Conservation (phyloP, 1,140 invertebrate genomes). For the Camponotus floridanus region DNA sequence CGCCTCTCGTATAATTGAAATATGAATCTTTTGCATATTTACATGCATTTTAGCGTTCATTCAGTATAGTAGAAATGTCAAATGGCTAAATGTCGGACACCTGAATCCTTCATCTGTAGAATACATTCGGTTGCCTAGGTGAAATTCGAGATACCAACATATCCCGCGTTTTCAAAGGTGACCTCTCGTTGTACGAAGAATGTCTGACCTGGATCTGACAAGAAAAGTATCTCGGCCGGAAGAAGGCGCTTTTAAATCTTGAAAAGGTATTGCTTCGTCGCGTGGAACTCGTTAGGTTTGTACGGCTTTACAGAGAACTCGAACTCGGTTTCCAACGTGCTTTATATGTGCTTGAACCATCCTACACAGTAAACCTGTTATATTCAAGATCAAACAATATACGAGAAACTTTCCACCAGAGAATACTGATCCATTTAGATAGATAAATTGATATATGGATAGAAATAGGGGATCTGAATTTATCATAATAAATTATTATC, state of each 20-base stretch:
- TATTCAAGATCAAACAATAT: slow-evolving; percentile 24
- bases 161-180: slow-evolving; percentile 41
- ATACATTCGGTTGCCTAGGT: not conserved
- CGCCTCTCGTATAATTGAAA: not conserved
- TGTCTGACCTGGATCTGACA: slow-evolving; percentile 51
- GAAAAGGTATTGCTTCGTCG: slow-evolving; percentile 61
- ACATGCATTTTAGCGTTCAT: slow-evolving; percentile 59
- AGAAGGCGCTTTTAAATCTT: slow-evolving; percentile 61
- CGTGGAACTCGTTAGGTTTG: slow-evolving; percentile 52
- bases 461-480: not conserved
- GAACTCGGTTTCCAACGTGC: slow-evolving; percentile 47
- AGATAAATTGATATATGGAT: not conserved
- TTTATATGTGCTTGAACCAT: slow-evolving; percentile 29
- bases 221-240: slow-evolving; percentile 59
- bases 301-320: slow-evolving; percentile 51
- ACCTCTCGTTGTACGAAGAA: slow-evolving; percentile 37
- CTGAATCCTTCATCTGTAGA: not conserved
- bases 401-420: not conserved
- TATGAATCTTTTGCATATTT: not conserved
- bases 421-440: not conserved
- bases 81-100: slow-evolving; percentile 76
- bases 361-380: slow-evolving; percentile 22
- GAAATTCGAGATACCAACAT: slow-evolving; percentile 37
- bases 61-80: slow-evolving; percentile 74
- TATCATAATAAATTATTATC: not conserved